Percentiles rank a stretch among this genome's conserved stretches.
phyloP scores from a whole-genome alignment of 2,888 invertebrate species.

The Eustalomyia histrio region DNA sequence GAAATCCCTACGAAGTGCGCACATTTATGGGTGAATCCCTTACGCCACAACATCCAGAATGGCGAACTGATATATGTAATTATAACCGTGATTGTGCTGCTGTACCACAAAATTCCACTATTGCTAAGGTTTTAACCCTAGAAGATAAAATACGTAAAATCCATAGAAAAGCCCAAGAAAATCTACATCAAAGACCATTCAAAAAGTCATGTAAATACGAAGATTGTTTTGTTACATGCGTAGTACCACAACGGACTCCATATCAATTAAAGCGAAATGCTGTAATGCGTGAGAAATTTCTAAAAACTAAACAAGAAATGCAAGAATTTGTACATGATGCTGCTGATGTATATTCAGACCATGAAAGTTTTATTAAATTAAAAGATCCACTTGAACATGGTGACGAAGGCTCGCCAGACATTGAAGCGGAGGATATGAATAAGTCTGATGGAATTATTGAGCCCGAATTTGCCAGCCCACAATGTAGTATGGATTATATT shows the following conservation, averaged over 20 bases:
- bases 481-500: constrained; percentile 71
- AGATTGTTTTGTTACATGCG: constrained; percentile 71
- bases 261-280: constrained; percentile 70
- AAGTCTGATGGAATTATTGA: constrained; percentile 60
- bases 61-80: constrained; percentile 69
- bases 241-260: constrained; percentile 70
- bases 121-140: constrained; percentile 73
- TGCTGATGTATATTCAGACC: constrained; percentile 52
- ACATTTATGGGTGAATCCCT: constrained; percentile 72
- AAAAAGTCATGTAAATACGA: constrained; percentile 69
- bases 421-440: constrained; percentile 62
- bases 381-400: constrained; percentile 69
- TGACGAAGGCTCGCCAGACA: constrained; percentile 66
- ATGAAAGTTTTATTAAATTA: constrained; percentile 68
- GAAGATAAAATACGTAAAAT: constrained; percentile 74
- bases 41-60: constrained; percentile 66
- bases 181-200: constrained; percentile 69
- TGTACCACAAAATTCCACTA: constrained; percentile 68
- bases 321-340: constrained; percentile 70
- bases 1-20: constrained; percentile 74
- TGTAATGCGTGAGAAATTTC: constrained; percentile 70
- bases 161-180: constrained; percentile 71
- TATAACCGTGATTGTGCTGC: constrained; percentile 69
- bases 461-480: constrained; percentile 71
- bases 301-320: constrained; percentile 65